Evolutionary conservation across 1,140 invertebrate genomes (phyloP).

Genomic region (Bacillus rossius): DNA sequence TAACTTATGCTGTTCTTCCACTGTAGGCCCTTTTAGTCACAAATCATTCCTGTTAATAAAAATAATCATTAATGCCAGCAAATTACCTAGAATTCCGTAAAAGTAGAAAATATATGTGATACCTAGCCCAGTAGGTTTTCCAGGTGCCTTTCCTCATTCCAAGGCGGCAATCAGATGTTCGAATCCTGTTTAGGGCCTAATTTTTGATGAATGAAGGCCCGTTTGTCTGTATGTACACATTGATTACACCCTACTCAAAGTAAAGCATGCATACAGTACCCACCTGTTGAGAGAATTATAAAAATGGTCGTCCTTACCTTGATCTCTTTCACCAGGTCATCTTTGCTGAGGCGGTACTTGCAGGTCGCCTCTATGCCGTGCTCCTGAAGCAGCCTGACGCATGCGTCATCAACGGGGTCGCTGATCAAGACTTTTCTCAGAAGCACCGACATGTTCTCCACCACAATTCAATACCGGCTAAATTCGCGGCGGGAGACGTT

Average conservation of each 20-base stretch:
- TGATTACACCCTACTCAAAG: not conserved
- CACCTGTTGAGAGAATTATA: not conserved
- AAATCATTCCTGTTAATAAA: too few species aligned
- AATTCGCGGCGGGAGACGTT: too few species aligned
- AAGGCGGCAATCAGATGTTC: not conserved
- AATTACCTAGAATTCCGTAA: too few species aligned
- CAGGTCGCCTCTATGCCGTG: slow-evolving; percentile 75
- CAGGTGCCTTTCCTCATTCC: not conserved
- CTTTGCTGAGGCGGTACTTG: slow-evolving; percentile 76
- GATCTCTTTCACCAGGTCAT: slow-evolving; percentile 79
- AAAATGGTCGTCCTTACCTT: slow-evolving; percentile 52
- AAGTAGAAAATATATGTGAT: too few species aligned
- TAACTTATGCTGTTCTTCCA: too few species aligned
- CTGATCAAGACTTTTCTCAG: slow-evolving; percentile 75
- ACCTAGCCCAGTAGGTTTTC: not conserved
- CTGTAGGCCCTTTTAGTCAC: too few species aligned
- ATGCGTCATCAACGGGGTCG: slow-evolving; percentile 85
- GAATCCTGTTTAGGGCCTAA: not conserved
- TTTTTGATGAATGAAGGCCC: not conserved
- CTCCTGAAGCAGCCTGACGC: slow-evolving; percentile 68
- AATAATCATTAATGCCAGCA: too few species aligned
- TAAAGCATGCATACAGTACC: not conserved
- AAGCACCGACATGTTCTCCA: slow-evolving; percentile 38
- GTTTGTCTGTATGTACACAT: too few species aligned
- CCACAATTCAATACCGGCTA: not conserved